Evolutionary conservation across 2,113 vertebrate genomes (phyloP).

Genomic region (Nannospalax galili): DNA sequence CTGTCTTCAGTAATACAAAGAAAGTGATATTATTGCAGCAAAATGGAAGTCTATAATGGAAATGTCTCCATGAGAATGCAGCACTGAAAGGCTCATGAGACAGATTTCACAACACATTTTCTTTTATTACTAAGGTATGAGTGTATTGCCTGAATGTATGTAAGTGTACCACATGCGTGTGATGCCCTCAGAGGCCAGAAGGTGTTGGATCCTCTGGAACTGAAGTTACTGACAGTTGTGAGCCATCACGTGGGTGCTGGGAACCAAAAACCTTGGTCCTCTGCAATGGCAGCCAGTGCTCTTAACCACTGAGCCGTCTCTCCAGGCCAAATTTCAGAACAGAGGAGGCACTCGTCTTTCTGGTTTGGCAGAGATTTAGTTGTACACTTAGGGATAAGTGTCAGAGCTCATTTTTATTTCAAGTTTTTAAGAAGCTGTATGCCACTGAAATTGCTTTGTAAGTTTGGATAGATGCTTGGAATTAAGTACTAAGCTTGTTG

Average conservation of each 20-base stretch:
- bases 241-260: no score
- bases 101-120: no score
- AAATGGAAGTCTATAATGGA: not conserved
- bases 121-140: no score
- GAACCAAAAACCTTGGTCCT: no score
- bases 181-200: no score
- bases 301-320: no score
- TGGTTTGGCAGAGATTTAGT: not conserved
- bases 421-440: not conserved
- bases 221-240: no score
- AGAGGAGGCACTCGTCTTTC: not conserved
- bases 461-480: slow-evolving; percentile 19
- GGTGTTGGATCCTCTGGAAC: no score
- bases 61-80: not conserved
- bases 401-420: slow-evolving; percentile 12
- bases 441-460: slow-evolving; percentile 3
- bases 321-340: no score
- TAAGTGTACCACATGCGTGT: no score
- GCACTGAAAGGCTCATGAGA: not conserved
- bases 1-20: not conserved
- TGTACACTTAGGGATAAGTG: not conserved
- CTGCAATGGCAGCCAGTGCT: no score
- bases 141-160: no score
- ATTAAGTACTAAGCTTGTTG: slow-evolving; percentile 1
- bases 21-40: not conserved